Percentiles rank a stretch among this genome's conserved stretches.
Evolutionary conservation across 2,113 vertebrate species (phyloP).

Genomic region (Dinomys branickii): DNA sequence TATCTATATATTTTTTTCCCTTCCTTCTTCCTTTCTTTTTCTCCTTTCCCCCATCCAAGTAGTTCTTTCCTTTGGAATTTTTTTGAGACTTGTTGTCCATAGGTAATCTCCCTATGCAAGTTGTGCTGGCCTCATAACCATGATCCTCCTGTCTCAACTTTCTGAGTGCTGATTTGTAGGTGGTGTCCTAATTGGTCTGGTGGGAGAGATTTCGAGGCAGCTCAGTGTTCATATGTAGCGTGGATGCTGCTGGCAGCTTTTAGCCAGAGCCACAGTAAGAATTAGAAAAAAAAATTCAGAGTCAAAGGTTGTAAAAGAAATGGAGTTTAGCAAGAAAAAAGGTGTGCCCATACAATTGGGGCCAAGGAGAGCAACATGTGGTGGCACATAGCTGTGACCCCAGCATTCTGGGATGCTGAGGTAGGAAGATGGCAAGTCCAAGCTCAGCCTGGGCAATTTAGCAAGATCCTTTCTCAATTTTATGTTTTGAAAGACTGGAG

Average conservation of each 20-base stretch:
- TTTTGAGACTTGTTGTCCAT: not conserved
- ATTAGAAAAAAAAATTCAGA: not conserved
- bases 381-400: not conserved
- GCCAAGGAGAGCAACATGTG: not conserved
- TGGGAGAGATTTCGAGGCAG: not conserved
- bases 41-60: too few species aligned
- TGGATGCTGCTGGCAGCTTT: not conserved
- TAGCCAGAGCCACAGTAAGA: not conserved
- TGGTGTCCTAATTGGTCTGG: not conserved
- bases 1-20: too few species aligned
- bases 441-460: not conserved
- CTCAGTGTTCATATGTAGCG: not conserved
- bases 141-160: not conserved
- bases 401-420: not conserved
- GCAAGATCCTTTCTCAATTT: not conserved
- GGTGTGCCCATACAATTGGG: too few species aligned
- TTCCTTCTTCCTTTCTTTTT: too few species aligned
- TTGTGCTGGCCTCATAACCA: not conserved
- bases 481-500: not conserved
- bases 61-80: not conserved
- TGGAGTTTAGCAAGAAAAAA: not conserved
- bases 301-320: not conserved
- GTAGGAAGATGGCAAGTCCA: not conserved
- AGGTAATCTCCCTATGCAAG: not conserved
- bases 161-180: not conserved